A percentile compares a stretch with the other conserved stretches of the same genome.
phyloP scores from a whole-genome alignment of 2,797 vertebrate genomes.

The Valencia hispanica region DNA sequence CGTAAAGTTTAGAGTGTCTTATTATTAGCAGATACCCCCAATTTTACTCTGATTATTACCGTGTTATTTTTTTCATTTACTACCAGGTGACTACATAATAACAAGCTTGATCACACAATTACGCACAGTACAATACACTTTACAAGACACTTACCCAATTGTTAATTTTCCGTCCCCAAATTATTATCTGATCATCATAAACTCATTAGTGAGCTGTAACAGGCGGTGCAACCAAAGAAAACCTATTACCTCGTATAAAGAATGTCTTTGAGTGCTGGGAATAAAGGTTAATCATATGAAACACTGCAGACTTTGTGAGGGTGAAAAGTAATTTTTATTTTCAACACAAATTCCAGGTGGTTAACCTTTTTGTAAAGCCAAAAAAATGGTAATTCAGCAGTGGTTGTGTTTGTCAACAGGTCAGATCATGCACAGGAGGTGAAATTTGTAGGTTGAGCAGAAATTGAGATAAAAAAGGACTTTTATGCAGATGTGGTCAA shows the following conservation, averaged over 20 bases:
- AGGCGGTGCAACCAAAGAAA: neutral
- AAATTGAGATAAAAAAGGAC: slow-evolving; percentile 6
- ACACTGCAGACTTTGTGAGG: neutral
- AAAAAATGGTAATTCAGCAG: too few species aligned
- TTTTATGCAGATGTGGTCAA: slow-evolving; percentile 45
- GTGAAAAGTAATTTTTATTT: neutral
- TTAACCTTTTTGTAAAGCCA: neutral
- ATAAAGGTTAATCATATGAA: too few species aligned
- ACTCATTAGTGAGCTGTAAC: neutral
- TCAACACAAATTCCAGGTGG: neutral
- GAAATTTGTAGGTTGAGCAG: slow-evolving; percentile 15
- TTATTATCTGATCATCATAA: neutral
- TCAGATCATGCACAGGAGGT: slow-evolving; percentile 6
- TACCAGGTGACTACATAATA: neutral
- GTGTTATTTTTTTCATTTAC: neutral
- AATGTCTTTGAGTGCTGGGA: too few species aligned
- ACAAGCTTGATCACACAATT: neutral
- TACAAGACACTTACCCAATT: neutral
- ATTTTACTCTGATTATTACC: neutral
- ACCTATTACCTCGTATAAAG: too few species aligned
- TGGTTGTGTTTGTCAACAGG: slow-evolving; percentile 11
- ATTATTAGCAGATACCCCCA: neutral
- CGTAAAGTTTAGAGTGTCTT: neutral
- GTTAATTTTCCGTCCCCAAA: neutral
- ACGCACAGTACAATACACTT: neutral